A percentile compares a stretch with the other conserved stretches of the same genome.
phyloP scores from a whole-genome alignment of 1,140 invertebrate species.

The Anastrepha obliqua region DNA sequence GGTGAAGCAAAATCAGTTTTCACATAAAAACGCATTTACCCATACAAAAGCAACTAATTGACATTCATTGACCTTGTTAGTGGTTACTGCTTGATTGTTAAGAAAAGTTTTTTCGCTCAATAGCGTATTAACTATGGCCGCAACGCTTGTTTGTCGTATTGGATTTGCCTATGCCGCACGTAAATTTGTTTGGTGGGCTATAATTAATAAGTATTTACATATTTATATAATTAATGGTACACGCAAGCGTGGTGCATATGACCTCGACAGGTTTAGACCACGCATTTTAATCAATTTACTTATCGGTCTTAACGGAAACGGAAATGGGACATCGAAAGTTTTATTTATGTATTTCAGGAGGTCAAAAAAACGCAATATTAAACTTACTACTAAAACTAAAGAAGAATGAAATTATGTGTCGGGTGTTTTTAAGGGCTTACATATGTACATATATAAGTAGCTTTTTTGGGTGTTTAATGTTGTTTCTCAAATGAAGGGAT shows the following conservation, averaged over 20 bases:
- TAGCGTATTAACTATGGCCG: too few relatives aligned
- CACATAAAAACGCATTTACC: not conserved
- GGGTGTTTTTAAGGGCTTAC: too few relatives aligned
- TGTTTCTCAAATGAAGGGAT: too few relatives aligned
- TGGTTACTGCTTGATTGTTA: not conserved
- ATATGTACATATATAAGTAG: too few relatives aligned
- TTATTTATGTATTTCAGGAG: too few relatives aligned
- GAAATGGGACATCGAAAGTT: too few relatives aligned
- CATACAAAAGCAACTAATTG: conserved; percentile 16
- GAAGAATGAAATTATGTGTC: too few relatives aligned
- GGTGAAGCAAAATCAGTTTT: not conserved
- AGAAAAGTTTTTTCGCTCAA: not conserved
- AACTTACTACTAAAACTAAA: too few relatives aligned
- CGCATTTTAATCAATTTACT: not conserved
- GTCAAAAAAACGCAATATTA: too few relatives aligned
- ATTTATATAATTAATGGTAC: not conserved
- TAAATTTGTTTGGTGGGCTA: not conserved
- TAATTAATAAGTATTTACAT: not conserved
- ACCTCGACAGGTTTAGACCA: not conserved
- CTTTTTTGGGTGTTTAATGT: too few relatives aligned
- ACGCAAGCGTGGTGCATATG: not conserved
- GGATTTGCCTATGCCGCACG: not conserved
- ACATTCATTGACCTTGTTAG: conserved; percentile 35
- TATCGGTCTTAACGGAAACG: too few relatives aligned
- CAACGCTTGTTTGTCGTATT: not conserved